A percentile compares a stretch with the other conserved stretches of the same genome.
Conservation (phyloP, 2,113 vertebrate species). For the Eulemur rufifrons region DNA sequence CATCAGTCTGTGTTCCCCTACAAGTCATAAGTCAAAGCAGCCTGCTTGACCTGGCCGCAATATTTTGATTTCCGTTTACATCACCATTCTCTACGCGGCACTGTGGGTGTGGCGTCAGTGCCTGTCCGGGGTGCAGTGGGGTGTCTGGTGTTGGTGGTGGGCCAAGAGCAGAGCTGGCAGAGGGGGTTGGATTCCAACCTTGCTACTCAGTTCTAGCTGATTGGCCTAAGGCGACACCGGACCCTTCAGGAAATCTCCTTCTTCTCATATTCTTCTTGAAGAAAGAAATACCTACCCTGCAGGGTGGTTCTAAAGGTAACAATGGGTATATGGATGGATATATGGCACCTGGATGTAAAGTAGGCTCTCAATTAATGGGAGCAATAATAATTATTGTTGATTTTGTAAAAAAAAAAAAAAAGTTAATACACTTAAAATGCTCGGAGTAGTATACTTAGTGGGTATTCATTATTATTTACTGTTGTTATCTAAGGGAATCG, state of each 20-base stretch:
- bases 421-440: not conserved
- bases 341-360: not conserved
- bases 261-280: not conserved
- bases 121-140: not conserved
- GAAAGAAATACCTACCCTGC: not conserved
- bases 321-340: too few relatives aligned
- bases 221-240: not conserved
- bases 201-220: not conserved
- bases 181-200: not conserved
- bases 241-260: not conserved
- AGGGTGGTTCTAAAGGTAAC: not conserved
- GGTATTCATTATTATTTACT: not conserved
- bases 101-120: not conserved
- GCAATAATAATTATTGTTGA: not conserved
- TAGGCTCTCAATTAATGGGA: not conserved
- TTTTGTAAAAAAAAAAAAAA: not conserved
- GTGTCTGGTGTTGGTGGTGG: not conserved
- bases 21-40: not conserved
- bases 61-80: not conserved
- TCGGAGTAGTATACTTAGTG: not conserved
- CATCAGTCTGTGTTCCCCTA: not conserved
- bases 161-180: not conserved
- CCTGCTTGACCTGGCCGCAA: not conserved
- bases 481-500: not conserved
- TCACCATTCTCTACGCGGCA: not conserved